Base-by-base conservation (phyloP, 2,113 vertebrate species). In the Callaeas wilsoni region DNA sequence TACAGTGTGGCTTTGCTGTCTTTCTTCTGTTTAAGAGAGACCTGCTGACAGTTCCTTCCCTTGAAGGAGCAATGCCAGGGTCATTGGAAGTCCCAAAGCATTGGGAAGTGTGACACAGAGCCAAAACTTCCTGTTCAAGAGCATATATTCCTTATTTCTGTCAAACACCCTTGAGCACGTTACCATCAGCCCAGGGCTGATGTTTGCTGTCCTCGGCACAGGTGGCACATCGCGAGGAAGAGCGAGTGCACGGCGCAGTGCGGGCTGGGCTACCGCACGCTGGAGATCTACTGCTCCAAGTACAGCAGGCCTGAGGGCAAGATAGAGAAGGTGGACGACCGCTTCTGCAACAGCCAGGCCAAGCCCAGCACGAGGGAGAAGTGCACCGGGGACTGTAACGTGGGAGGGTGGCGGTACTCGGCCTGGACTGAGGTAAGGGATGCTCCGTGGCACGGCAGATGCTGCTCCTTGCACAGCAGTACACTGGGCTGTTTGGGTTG, bases 191-290 rank as follows among this genome's bases (percentile, higher is more conserved):
- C 32, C 14, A 0, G 13, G 27, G 62, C 75, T 96, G 91, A 96
- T 1, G 7, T 68, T 82, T 59, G 42, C 79, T 91, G 21, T 80
- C 41, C 55, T 20, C 0, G 22, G 60, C 18, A 0, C 85, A 99
- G 99, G 96, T 99, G 99, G 99, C 98, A 99, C 18, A 75, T 99
- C 0, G 98, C 98, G 3, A 98, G 98, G 89, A 99, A 98, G 97
- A 99, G 99, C 4, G 99, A 99, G 88, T 99, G 99, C 79, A 98
- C 98, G 1, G 98, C 98, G 6, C 99, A 99, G 95, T 99, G 99
- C 4, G 99, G 99, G 52, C 78, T 96, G 67, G 99, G 99, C 35
- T 99, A 98, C 97, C 98, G 99, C 39, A 98, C 98, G 2, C 92
- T 99, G 93, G 99, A 99, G 92, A 98, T 99, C 96, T 98, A 98